Percentiles rank a stretch among this genome's conserved stretches.
phyloP scores from a whole-genome alignment of 2,888 invertebrate species.

The Leptopilina drosophilae region DNA sequence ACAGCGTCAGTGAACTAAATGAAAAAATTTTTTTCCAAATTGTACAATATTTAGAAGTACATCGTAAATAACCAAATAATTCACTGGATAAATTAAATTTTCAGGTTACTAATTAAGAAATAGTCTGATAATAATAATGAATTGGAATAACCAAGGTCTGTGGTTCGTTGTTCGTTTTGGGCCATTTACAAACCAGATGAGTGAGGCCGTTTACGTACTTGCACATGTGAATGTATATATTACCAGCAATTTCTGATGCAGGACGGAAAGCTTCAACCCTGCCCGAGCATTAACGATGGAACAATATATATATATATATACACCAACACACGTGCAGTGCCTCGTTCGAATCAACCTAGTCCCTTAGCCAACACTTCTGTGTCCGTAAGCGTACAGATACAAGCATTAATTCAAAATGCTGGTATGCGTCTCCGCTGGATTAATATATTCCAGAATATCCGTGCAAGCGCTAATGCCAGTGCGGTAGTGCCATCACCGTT shows the following conservation, averaged over 20 bases:
- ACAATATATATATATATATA: slow-evolving; percentile 46
- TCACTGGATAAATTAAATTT: not conserved
- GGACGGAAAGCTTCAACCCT: slow-evolving; percentile 49
- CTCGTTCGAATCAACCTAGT: slow-evolving; percentile 57
- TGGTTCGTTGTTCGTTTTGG: slow-evolving; percentile 27
- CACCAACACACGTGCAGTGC: slow-evolving; percentile 47
- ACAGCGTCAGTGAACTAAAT: not conserved
- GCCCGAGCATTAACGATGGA: slow-evolving; percentile 53
- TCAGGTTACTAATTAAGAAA: not conserved
- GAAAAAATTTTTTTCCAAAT: not conserved
- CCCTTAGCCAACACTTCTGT: slow-evolving; percentile 45
- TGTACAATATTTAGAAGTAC: too few relatives aligned
- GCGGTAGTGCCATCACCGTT: slow-evolving; percentile 56
- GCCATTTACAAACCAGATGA: slow-evolving; percentile 35
- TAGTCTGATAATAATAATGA: not conserved
- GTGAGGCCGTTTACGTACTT: slow-evolving; percentile 8
- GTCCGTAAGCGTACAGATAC: slow-evolving; percentile 56
- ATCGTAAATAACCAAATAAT: too few relatives aligned
- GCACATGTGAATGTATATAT: not conserved
- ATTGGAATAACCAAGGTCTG: not conserved
- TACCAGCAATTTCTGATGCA: slow-evolving; percentile 33
- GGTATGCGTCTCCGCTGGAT: slow-evolving; percentile 62
- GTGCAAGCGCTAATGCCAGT: slow-evolving; percentile 66
- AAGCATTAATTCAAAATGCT: slow-evolving; percentile 67
- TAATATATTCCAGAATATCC: slow-evolving; percentile 70